A percentile compares a stretch with the other conserved stretches of the same genome.
These are phyloP conservation scores for Alloscopus bannaensis DNA, from an alignment of 2,888 invertebrate genomes.

Conservation along the genomic window DNA sequence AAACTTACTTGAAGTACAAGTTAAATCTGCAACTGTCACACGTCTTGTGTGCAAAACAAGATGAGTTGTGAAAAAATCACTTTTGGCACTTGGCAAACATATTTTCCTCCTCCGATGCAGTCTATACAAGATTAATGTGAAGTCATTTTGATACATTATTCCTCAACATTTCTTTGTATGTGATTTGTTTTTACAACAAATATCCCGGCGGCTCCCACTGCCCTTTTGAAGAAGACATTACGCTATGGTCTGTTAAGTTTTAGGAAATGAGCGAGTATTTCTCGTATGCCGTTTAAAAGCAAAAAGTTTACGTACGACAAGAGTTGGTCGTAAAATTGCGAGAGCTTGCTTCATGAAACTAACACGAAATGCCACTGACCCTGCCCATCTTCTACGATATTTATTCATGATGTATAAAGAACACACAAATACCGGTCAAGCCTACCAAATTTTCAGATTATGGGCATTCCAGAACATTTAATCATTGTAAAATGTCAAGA, in stretches of 20 bases:
- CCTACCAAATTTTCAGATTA: slow-evolving; percentile 16
- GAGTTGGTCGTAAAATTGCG: neutral
- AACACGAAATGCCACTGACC: slow-evolving; percentile 43
- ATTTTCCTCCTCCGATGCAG: too few relatives aligned
- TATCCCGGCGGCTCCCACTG: slow-evolving; percentile 36
- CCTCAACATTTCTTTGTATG: neutral
- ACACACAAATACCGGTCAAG: neutral
- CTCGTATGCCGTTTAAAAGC: neutral
- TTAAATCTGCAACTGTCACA: slow-evolving; percentile 1
- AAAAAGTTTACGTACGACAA: neutral
- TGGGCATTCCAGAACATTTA: slow-evolving; percentile 44
- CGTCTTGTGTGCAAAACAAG: neutral
- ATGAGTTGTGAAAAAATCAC: too few relatives aligned
- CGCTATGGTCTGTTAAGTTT: neutral
- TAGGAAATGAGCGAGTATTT: too few relatives aligned
- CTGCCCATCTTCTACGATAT: slow-evolving; percentile 10
- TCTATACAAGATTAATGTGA: too few relatives aligned
- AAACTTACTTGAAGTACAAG: slow-evolving; percentile 9
- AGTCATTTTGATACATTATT: neutral
- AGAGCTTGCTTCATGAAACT: neutral
- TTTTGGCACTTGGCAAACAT: too few relatives aligned
- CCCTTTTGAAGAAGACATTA: slow-evolving; percentile 5
- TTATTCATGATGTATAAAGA: neutral
- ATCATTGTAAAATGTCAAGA: slow-evolving; percentile 22
- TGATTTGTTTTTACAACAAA: neutral